Evolutionary conservation across 2,797 vertebrate species (phyloP), one percentile per base, ranked within the genome.

Genomic region (Echiichthys vipera): DNA sequence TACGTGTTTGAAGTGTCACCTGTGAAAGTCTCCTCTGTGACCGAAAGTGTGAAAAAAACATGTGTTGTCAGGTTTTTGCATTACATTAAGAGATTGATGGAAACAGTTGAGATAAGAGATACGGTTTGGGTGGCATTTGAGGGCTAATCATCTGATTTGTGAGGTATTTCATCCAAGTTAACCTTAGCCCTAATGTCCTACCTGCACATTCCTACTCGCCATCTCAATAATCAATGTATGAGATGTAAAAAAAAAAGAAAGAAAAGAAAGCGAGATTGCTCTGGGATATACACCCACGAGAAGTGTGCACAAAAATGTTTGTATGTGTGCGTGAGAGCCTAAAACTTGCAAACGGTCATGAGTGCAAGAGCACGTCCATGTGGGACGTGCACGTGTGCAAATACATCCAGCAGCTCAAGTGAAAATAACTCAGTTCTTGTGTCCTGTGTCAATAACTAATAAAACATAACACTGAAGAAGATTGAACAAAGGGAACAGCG

Each of bases 361-460:
- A 59, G 67, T 59, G 80, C 58, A 45, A 47, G 51, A 43, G 54
- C 1, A n/a, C 39, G 47, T 62, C 51, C 10, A 14, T 77, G 77
- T 66, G 66, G 65, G 71, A 20, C 13, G 63, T 69, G 59, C 75
- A 54, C 70, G 13, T 65, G 49, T 71, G 65, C 84, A 84, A 81
- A 86, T 63, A 83, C 77, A 69, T 71, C 66, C 77, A 75, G 85
- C 78, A 74, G 79, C 83, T 77, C 73, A 29, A 74, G 69, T 80
- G 80, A 80, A 64, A 86, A 56, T 81, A 82, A 78, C 56, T 77
- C 73, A 67, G 63, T 66, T 85, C 71, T 80, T 49, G 77, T 88
- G 88, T 89, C 80, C 85, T 84, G 77, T 89, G 80, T 84, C 87
- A 81, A 53, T 84, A 85, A 82, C 80, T 78, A 85, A 87, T 84